Evolutionary conservation across 1,140 invertebrate genomes (phyloP).

Genomic region (Lasaia peninsularis): DNA sequence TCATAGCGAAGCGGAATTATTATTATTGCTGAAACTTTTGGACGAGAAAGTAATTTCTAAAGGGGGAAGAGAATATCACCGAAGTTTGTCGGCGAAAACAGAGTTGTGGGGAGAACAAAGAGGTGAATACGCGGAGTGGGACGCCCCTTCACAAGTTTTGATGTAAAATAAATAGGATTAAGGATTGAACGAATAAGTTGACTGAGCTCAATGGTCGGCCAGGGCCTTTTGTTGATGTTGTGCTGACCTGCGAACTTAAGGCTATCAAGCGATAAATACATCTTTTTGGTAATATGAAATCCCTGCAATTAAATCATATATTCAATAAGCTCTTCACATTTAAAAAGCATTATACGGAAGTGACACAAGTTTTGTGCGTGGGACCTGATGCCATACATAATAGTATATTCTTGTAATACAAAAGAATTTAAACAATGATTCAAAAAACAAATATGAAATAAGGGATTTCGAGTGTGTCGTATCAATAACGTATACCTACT

Average conservation of each 20-base stretch:
- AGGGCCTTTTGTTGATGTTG: conserved; percentile 39
- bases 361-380: too few relatives aligned
- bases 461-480: too few relatives aligned
- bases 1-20: conserved; percentile 67
- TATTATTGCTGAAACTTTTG: conserved; percentile 60
- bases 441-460: too few relatives aligned
- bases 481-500: too few relatives aligned
- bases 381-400: too few relatives aligned
- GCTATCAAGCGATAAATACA: neutral
- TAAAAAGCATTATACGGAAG: too few relatives aligned
- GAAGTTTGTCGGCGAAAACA: conserved; percentile 65
- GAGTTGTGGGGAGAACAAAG: conserved; percentile 64
- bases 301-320: too few relatives aligned
- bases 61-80: conserved; percentile 50
- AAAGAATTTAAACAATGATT: too few relatives aligned
- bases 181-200: conserved; percentile 62
- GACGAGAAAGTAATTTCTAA: conserved; percentile 67
- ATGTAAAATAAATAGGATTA: conserved; percentile 74
- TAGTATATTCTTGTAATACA: too few relatives aligned
- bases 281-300: neutral
- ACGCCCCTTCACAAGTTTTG: conserved; percentile 66
- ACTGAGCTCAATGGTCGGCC: conserved; percentile 41
- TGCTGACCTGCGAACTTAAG: neutral
- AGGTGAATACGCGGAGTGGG: conserved; percentile 28
- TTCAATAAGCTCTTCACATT: too few relatives aligned